A percentile compares a stretch with the other conserved stretches of the same genome.
phyloP scores from a whole-genome alignment of 2,888 invertebrate genomes.

The Eulithis testata region DNA sequence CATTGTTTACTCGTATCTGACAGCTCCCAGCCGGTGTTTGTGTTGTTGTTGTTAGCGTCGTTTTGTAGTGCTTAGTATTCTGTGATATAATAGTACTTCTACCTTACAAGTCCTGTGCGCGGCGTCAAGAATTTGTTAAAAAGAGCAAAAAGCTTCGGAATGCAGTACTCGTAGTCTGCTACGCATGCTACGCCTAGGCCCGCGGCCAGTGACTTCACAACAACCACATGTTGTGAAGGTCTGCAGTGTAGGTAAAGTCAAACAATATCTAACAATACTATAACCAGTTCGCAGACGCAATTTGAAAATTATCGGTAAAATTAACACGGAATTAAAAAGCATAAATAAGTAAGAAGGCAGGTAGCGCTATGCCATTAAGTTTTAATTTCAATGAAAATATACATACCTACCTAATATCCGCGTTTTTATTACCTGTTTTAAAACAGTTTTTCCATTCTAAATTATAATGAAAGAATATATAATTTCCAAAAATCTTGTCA shows the following conservation, averaged over 20 bases:
- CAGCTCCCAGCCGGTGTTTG: constrained; percentile 26
- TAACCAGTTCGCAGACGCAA: constrained; percentile 33
- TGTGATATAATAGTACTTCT: too few relatives aligned
- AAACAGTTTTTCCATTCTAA: constrained; percentile 15
- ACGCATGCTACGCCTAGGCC: not conserved
- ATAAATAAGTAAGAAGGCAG: constrained; percentile 27
- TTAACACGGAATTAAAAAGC: constrained; percentile 36
- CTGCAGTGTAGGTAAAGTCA: not conserved
- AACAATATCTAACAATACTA: constrained; percentile 30
- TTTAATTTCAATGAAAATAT: constrained; percentile 32
- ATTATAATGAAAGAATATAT: not conserved
- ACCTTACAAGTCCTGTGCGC: too few relatives aligned
- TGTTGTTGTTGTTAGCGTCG: constrained; percentile 19
- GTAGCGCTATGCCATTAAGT: constrained; percentile 36
- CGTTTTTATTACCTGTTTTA: constrained; percentile 27
- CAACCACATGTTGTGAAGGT: not conserved
- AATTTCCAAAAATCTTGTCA: too few relatives aligned
- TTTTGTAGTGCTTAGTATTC: constrained; percentile 8
- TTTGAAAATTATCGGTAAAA: constrained; percentile 29
- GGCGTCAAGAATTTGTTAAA: not conserved
- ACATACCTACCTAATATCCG: constrained; percentile 26
- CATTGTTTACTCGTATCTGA: constrained; percentile 39
- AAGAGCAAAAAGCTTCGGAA: constrained; percentile 46
- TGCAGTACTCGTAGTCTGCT: constrained; percentile 29
- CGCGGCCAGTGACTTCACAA: not conserved